Evolutionary conservation across 2,797 vertebrate species (phyloP).

Genomic region (Sebastes vulpes): DNA sequence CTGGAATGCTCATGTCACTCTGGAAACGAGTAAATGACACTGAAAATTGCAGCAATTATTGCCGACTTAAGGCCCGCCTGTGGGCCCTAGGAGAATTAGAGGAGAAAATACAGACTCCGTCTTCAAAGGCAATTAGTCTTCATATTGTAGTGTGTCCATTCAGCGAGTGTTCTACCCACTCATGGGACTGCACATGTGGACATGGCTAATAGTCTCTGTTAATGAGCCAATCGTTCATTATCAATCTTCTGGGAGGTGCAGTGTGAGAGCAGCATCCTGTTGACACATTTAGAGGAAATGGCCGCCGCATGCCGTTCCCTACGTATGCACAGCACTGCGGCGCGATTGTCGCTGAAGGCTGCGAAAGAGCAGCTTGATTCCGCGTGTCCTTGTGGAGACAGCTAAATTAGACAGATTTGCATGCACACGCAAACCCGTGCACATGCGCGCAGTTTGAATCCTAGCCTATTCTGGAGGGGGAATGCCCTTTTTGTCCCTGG

Average conservation of each 20-base stretch:
- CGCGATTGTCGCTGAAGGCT: constrained; percentile 67
- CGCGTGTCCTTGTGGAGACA: constrained; percentile 70
- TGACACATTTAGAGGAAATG: constrained; percentile 83
- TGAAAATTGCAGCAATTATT: constrained; percentile 78
- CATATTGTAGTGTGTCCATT: constrained; percentile 87
- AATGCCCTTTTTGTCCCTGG: constrained; percentile 82
- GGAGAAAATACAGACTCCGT: constrained; percentile 79
- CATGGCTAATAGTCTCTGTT: constrained; percentile 89
- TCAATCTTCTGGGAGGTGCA: constrained; percentile 85
- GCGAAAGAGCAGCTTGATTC: constrained; percentile 70
- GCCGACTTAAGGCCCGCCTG: constrained; percentile 67
- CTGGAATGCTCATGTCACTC: constrained; percentile 49
- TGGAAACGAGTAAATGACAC: constrained; percentile 70
- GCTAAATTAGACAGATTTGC: constrained; percentile 77
- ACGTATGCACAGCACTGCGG: constrained; percentile 53
- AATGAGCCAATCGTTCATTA: constrained; percentile 90
- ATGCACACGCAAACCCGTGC: constrained; percentile 23
- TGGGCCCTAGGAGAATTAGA: constrained; percentile 76
- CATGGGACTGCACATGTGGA: constrained; percentile 85
- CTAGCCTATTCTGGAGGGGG: constrained; percentile 69
- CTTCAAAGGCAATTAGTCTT: constrained; percentile 90
- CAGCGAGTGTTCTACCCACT: constrained; percentile 82
- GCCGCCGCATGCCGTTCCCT: constrained; percentile 52
- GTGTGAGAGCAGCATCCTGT: constrained; percentile 82
- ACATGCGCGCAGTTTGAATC: constrained; percentile 49